These are phyloP conservation scores for Brachypodius melanocephalos DNA, from an alignment of 2,113 vertebrate species.

Conservation along the genomic window DNA sequence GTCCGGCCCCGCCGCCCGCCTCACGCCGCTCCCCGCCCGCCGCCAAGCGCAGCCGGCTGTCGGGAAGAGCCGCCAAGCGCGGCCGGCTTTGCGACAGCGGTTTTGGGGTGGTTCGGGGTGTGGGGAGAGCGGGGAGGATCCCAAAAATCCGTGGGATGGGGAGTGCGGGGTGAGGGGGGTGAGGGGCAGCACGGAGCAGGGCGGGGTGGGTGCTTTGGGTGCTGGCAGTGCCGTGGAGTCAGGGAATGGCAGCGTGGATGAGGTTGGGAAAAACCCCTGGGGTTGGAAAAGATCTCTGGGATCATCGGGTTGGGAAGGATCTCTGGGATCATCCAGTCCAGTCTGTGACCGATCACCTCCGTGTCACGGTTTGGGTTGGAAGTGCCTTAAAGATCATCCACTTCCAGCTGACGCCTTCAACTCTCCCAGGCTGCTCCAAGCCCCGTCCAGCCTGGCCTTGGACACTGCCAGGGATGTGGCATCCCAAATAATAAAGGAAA, in stretches of 20 bases:
- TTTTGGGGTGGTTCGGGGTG: neutral
- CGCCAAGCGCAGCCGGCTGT: neutral
- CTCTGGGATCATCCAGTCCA: too few relatives aligned
- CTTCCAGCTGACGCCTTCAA: neutral
- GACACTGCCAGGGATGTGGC: fast-evolving
- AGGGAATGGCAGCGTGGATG: neutral
- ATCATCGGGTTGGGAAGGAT: neutral
- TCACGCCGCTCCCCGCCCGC: neutral
- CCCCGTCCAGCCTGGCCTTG: neutral
- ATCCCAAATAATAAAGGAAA: neutral
- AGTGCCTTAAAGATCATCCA: neutral
- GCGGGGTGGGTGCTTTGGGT: neutral
- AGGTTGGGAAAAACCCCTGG: neutral
- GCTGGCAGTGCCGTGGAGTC: neutral
- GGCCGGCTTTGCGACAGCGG: neutral
- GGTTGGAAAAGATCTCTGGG: neutral
- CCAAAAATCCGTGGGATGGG: fast-evolving
- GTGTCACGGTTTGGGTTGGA: neutral
- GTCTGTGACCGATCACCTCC: neutral
- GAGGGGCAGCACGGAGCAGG: neutral
- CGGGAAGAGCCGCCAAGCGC: neutral
- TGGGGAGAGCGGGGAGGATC: neutral
- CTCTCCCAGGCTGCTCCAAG: neutral
- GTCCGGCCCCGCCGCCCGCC: neutral
- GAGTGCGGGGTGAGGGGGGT: neutral